Conservation (phyloP, 2,888 invertebrate species). For the Drosophila eohydei region DNA sequence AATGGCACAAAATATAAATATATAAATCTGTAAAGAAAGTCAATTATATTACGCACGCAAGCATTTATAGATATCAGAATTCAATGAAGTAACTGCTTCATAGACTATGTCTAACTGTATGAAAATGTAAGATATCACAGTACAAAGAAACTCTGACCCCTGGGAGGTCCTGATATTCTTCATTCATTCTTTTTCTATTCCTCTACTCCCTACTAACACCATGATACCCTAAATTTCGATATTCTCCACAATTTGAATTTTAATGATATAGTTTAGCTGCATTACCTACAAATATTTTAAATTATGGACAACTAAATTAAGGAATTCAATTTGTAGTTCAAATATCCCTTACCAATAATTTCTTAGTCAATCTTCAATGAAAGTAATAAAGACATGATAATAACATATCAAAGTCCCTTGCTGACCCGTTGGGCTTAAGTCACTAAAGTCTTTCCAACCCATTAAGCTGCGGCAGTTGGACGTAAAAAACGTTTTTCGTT, state of each 20-base stretch:
- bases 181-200: no score
- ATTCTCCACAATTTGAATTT: no score
- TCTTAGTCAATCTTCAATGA: neutral
- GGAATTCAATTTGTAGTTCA: neutral
- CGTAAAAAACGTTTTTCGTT: slow-evolving; percentile 21
- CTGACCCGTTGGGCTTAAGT: slow-evolving; percentile 34
- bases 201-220: no score
- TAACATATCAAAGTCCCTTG: slow-evolving; percentile 8
- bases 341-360: neutral
- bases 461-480: slow-evolving; percentile 28
- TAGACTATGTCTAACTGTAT: no score
- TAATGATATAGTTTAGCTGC: no score
- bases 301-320: no score
- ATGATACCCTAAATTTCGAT: no score
- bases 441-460: slow-evolving; percentile 56
- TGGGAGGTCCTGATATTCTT: no score
- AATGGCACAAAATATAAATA: neutral
- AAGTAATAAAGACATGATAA: neutral
- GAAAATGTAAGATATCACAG: no score
- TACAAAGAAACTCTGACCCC: no score
- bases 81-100: neutral
- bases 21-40: neutral
- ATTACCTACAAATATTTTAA: no score
- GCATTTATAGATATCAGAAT: neutral
- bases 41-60: no score